Percentiles rank a stretch among this genome's conserved stretches.
phyloP scores from a whole-genome alignment of 1,140 invertebrate species.

The Drosophila nigrodunni region DNA sequence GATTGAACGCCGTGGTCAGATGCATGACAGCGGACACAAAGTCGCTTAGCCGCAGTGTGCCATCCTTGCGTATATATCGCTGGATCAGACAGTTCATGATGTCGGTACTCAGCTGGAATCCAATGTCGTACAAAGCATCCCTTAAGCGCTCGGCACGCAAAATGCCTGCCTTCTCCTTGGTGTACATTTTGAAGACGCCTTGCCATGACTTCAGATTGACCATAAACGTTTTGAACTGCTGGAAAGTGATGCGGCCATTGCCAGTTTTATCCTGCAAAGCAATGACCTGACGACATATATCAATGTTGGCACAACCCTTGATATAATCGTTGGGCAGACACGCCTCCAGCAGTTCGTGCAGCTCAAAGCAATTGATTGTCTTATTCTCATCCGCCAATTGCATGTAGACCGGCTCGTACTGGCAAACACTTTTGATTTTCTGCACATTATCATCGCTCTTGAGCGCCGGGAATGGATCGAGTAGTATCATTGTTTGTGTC shows the following conservation, averaged over 20 bases:
- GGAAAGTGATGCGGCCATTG: slow-evolving; percentile 92
- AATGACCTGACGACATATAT: slow-evolving; percentile 95
- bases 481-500: slow-evolving; percentile 92
- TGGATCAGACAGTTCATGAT: slow-evolving; percentile 93
- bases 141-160: slow-evolving; percentile 93
- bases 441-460: slow-evolving; percentile 84
- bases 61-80: slow-evolving; percentile 96
- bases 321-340: slow-evolving; percentile 98
- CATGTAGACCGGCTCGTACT: slow-evolving; percentile 95
- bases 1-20: slow-evolving; percentile 94
- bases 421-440: slow-evolving; percentile 85
- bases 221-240: slow-evolving; percentile 96
- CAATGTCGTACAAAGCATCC: slow-evolving; percentile 93
- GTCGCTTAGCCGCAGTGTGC: slow-evolving; percentile 96
- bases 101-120: slow-evolving; percentile 94
- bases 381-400: slow-evolving; percentile 94
- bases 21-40: slow-evolving; percentile 96
- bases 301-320: slow-evolving; percentile 96
- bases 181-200: slow-evolving; percentile 94
- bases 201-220: slow-evolving; percentile 97
- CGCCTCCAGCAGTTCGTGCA: slow-evolving; percentile 95
- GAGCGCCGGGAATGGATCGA: slow-evolving; percentile 91
- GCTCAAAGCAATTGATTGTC: slow-evolving; percentile 95
- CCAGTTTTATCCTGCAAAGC: slow-evolving; percentile 93
- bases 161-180: slow-evolving; percentile 95